Base-by-base conservation (phyloP, 2,113 vertebrate species). In the Actinemys pallida region DNA sequence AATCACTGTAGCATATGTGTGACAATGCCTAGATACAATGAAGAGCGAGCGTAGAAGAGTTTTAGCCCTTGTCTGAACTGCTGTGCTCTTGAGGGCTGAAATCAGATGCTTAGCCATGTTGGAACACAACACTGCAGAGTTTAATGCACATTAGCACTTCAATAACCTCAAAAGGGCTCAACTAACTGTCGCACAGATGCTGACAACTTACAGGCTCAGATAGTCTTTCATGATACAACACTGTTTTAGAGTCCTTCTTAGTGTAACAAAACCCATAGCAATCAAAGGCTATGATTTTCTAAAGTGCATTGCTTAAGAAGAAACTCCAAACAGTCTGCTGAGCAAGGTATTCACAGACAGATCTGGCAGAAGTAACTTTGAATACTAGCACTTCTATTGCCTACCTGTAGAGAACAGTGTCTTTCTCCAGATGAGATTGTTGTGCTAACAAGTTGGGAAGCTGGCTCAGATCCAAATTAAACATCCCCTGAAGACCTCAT, bases 401-500 rank as follows among this genome's bases (percentile, higher is more conserved):
- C 24, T 94, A 95, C 53, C 87, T 94, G 54, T 76, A 86, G 80
- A 91, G 84, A 94, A 54, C 29, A 42, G 3, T 31, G 53, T 80
- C 0, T 0, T 69, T 87, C 57, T 65, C 35, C 35, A 50, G 42
- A 83, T 72, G 78, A 84, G 27, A 59, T 84, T 81, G 24, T 86
- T 87, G 50, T 94, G 75, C 76, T 86, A 93, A 84, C 2, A 69
- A 88, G 27, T 84, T 84, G 57, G 79, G 78, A 82, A 88, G 20
- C 5, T 95, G 91, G 81, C 85, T 87, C 2, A 69, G 5, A 6
- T 91, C 89, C 95, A 97, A 95, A 83, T 84, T 85, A 97, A 96
- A 95, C 80, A 93, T 2, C 4, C n/a, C 27, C n/a, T 80, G 19
- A 59, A 88, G 83, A 94, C 39, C 72, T 12, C 90, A 5, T 53